These are phyloP conservation scores for Scleropages formosus DNA, from an alignment of 2,797 vertebrate genomes.

Conservation along the genomic window DNA sequence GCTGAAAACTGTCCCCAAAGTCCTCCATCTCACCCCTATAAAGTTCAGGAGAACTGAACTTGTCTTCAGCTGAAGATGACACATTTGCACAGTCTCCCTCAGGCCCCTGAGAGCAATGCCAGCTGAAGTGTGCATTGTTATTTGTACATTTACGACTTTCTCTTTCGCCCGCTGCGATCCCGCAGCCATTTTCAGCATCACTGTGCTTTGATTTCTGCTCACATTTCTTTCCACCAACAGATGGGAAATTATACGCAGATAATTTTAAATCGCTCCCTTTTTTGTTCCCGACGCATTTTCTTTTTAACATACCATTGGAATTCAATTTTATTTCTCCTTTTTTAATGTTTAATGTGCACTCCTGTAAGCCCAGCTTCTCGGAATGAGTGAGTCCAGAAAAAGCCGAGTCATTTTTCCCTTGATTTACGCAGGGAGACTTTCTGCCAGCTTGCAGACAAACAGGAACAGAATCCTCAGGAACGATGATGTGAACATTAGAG, in stretches of 20 bases:
- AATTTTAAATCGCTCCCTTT: not conserved
- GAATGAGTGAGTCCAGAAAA: not conserved
- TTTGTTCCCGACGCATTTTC: not conserved
- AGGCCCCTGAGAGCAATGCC: not conserved
- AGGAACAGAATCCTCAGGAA: not conserved
- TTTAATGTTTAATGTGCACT: not conserved
- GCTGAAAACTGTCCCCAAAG: slow-evolving; percentile 87
- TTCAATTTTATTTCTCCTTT: not conserved
- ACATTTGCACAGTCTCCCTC: slow-evolving; percentile 20
- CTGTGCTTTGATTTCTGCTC: slow-evolving; percentile 31
- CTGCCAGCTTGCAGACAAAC: not conserved
- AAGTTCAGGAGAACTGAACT: slow-evolving; percentile 50
- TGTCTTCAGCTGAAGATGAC: slow-evolving; percentile 12
- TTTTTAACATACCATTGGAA: not conserved
- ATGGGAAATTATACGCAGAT: slow-evolving; percentile 9
- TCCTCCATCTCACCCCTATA: slow-evolving; percentile 58
- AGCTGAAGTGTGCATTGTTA: not conserved
- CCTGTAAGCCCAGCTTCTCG: not conserved
- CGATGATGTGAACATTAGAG: not conserved
- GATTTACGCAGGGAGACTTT: not conserved
- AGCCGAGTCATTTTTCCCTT: not conserved
- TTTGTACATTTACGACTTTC: not conserved
- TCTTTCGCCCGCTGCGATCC: not conserved
- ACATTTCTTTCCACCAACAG: slow-evolving; percentile 26
- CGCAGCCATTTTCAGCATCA: not conserved